phyloP scores from a whole-genome alignment of 2,113 vertebrate species.

The Euleptes europaea region DNA sequence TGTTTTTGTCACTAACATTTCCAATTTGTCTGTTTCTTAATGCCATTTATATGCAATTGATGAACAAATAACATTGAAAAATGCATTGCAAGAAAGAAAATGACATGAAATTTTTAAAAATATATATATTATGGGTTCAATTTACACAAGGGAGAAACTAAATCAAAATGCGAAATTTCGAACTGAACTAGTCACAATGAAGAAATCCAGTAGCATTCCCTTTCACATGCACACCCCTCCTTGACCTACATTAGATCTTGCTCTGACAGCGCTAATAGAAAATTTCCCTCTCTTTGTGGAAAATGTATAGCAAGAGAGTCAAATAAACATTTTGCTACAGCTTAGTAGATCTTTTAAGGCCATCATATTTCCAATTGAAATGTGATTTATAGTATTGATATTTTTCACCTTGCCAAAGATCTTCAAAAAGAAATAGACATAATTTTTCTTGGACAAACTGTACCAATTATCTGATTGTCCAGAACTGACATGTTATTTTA shows the following conservation, averaged over 20 bases:
- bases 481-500: slow-evolving; percentile 57
- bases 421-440: slow-evolving; percentile 51
- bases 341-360: slow-evolving; percentile 46
- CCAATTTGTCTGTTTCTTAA: too few relatives aligned
- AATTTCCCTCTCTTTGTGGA: slow-evolving; percentile 14
- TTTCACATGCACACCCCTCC: too few relatives aligned
- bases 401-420: slow-evolving; percentile 61
- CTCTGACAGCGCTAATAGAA: neutral
- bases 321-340: slow-evolving; percentile 56
- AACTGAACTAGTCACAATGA: too few relatives aligned
- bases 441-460: slow-evolving; percentile 59
- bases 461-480: slow-evolving; percentile 64
- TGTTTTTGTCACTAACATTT: too few relatives aligned
- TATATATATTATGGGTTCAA: too few relatives aligned
- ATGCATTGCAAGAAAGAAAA: too few relatives aligned
- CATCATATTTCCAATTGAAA: slow-evolving; percentile 61
- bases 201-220: too few relatives aligned
- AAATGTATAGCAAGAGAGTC: slow-evolving; percentile 31
- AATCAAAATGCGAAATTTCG: too few relatives aligned
- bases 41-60: too few relatives aligned
- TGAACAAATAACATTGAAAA: too few relatives aligned
- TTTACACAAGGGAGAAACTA: too few relatives aligned
- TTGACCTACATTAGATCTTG: neutral
- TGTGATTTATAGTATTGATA: slow-evolving; percentile 58
- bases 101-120: too few relatives aligned